These are phyloP conservation scores for Halictus rubicundus DNA, from an alignment of 1,140 invertebrate species.

Conservation along the genomic window DNA sequence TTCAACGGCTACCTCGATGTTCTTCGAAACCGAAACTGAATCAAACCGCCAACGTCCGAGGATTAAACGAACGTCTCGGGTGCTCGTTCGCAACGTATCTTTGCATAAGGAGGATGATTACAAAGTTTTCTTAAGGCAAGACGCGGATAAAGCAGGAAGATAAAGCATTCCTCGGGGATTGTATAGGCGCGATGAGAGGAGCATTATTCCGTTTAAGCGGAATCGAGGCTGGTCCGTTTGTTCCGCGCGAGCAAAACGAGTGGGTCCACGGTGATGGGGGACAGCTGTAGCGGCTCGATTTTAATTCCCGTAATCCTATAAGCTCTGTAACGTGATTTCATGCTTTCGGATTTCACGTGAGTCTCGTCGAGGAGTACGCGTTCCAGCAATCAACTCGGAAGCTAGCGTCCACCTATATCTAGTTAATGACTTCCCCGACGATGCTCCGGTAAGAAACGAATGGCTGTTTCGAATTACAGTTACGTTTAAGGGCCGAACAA, in stretches of 20 bases:
- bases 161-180: neutral
- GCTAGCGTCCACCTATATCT: neutral
- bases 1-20: too few species aligned
- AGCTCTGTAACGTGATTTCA: slow-evolving; percentile 74
- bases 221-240: neutral
- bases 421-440: slow-evolving; percentile 7
- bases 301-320: slow-evolving; percentile 74
- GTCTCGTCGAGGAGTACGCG: slow-evolving; percentile 53
- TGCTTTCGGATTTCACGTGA: slow-evolving; percentile 69
- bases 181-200: neutral
- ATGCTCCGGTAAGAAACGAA: neutral
- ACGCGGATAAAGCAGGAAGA: neutral
- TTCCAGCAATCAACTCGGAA: neutral
- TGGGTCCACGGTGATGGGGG: neutral
- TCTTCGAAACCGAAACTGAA: too few species aligned
- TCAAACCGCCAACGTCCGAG: too few species aligned
- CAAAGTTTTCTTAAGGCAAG: neutral
- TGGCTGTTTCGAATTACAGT: neutral
- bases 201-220: neutral
- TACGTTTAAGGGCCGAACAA: neutral
- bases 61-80: too few species aligned
- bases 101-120: neutral
- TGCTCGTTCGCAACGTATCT: neutral
- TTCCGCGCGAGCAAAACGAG: neutral
- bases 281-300: slow-evolving; percentile 61